These are phyloP conservation scores for Mirza zaza DNA, from an alignment of 2,113 vertebrate species.

Conservation along the genomic window DNA sequence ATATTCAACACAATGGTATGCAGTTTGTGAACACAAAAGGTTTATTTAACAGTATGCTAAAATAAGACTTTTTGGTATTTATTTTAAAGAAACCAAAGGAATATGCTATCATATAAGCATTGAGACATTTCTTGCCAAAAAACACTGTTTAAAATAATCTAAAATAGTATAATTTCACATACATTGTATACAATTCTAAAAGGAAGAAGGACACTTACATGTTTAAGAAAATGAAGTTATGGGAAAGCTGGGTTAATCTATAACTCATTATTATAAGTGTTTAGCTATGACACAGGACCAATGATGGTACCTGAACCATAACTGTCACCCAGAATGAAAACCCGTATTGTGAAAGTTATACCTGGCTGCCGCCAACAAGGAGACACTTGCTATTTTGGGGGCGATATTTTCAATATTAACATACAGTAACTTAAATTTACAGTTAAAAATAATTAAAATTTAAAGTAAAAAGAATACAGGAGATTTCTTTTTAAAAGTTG, in stretches of 20 bases:
- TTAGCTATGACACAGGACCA: background rate
- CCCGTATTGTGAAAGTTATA: background rate
- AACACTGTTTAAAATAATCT: background rate
- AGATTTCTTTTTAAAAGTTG: background rate
- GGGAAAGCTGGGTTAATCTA: background rate
- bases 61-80: background rate
- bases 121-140: background rate
- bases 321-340: background rate
- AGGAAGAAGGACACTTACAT: background rate
- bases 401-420: background rate
- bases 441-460: background rate
- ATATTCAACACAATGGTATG: background rate
- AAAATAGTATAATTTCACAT: background rate
- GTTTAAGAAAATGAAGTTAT: constrained; percentile 31
- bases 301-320: background rate
- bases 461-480: background rate
- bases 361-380: background rate
- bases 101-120: background rate
- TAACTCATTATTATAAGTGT: background rate
- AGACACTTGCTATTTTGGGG: background rate
- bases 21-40: background rate
- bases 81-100: background rate
- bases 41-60: background rate
- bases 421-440: background rate
- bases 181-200: background rate